These are phyloP conservation scores for Bembecia ichneumoniformis DNA, from an alignment of 2,888 invertebrate species.

Conservation along the genomic window DNA sequence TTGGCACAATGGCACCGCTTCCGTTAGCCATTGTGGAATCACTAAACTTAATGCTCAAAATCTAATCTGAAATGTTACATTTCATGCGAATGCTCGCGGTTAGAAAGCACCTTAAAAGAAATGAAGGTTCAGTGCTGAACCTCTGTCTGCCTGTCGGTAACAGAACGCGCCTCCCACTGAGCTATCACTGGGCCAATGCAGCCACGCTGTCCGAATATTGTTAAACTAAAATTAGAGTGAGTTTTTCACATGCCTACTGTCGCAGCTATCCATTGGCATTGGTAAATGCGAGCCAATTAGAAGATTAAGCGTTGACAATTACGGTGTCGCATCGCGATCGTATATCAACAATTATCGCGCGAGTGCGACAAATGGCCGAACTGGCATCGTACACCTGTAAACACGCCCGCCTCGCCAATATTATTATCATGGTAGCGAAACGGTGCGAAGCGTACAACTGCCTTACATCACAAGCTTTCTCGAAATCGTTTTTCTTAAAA, in stretches of 20 bases:
- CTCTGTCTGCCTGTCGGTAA: too few species aligned
- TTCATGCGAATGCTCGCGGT: too few species aligned
- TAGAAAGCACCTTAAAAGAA: too few species aligned
- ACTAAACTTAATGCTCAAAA: too few species aligned
- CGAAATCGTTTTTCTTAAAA: too few species aligned
- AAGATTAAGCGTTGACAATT: constrained; percentile 74
- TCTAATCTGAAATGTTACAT: too few species aligned
- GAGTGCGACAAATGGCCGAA: constrained; percentile 66
- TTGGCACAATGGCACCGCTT: too few species aligned
- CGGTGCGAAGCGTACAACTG: too few species aligned
- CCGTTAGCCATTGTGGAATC: too few species aligned
- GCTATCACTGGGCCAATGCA: constrained; percentile 11
- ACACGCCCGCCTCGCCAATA: constrained; percentile 19
- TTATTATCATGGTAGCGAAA: too few species aligned
- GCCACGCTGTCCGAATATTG: constrained; percentile 16
- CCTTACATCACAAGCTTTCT: too few species aligned
- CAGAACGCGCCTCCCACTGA: background rate
- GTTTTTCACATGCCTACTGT: constrained; percentile 47
- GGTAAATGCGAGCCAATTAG: constrained; percentile 72
- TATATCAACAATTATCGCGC: constrained; percentile 72
- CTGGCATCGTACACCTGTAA: constrained; percentile 46
- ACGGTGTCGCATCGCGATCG: constrained; percentile 66
- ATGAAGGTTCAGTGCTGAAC: too few species aligned
- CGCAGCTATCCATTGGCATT: constrained; percentile 54
- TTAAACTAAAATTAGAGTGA: constrained; percentile 19